Conservation (phyloP, 2,113 vertebrate species). For the Calypte anna region DNA sequence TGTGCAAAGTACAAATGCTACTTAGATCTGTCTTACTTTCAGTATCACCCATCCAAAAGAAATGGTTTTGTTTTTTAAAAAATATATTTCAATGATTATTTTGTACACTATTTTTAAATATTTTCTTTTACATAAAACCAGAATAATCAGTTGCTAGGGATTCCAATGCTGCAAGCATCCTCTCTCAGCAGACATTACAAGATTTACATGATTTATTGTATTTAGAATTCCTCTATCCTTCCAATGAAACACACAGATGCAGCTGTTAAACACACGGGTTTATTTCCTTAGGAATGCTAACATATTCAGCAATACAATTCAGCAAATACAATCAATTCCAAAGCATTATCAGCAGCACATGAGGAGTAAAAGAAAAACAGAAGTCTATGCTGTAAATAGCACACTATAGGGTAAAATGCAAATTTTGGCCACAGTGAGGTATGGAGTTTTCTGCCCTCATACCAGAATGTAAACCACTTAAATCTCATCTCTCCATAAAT, state of each 20-base stretch:
- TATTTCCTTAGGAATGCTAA: slow-evolving; percentile 13
- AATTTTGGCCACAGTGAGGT: neutral
- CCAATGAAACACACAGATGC: neutral
- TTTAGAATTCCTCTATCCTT: neutral
- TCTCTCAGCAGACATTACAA: neutral
- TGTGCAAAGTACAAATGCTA: neutral
- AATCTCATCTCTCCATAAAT: neutral
- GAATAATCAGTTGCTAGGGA: neutral
- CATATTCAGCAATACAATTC: neutral
- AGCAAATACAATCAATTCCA: neutral
- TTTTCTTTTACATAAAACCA: neutral
- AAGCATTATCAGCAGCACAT: neutral
- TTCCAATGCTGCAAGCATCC: neutral
- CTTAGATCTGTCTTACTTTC: neutral
- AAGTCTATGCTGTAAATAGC: neutral
- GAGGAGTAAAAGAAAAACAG: neutral
- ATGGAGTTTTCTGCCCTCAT: neutral
- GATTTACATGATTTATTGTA: neutral
- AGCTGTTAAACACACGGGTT: neutral
- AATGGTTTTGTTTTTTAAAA: neutral
- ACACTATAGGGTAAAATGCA: neutral
- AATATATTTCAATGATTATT: neutral
- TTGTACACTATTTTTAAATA: neutral
- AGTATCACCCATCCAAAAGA: neutral
- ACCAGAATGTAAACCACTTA: neutral